A percentile compares a stretch with the other conserved stretches of the same genome.
Conservation (phyloP, 2,113 vertebrate genomes). For the Cottus gobio region DNA sequence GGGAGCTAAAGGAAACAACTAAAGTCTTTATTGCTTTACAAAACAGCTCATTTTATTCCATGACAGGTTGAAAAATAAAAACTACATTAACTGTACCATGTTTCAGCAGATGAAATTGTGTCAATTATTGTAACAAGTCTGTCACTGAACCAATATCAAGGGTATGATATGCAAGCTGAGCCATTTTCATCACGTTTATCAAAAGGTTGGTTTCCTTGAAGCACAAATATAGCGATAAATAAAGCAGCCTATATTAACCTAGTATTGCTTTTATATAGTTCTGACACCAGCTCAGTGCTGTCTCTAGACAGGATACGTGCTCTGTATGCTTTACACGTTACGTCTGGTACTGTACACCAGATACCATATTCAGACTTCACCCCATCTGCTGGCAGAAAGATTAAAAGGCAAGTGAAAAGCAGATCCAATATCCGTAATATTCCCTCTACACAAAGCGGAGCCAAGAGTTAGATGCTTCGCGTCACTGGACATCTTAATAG, state of each 20-base stretch:
- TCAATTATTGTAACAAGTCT: slow-evolving; percentile 8
- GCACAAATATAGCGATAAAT: slow-evolving; percentile 24
- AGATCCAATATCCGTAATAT: not conserved
- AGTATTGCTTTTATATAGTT: slow-evolving; percentile 42
- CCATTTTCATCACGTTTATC: slow-evolving; percentile 21
- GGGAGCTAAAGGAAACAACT: slow-evolving; percentile 18
- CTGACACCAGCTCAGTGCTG: slow-evolving; percentile 28
- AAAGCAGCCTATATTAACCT: slow-evolving; percentile 34
- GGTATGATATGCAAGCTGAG: not conserved
- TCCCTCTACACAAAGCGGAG: not conserved
- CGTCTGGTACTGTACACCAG: slow-evolving; percentile 35
- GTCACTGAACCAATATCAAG: slow-evolving; percentile 19
- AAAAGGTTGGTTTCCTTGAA: not conserved
- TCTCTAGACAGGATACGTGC: slow-evolving; percentile 62
- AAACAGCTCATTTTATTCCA: slow-evolving; percentile 50
- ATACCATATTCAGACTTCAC: slow-evolving; percentile 39
- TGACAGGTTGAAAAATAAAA: slow-evolving; percentile 23
- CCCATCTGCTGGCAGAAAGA: slow-evolving; percentile 66
- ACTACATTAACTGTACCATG: slow-evolving; percentile 32
- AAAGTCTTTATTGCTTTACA: slow-evolving; percentile 37
- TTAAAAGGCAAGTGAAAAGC: slow-evolving; percentile 54
- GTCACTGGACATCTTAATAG: slow-evolving; percentile 12
- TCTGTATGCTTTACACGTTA: slow-evolving; percentile 38
- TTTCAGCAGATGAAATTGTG: slow-evolving; percentile 24
- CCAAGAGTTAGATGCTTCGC: slow-evolving; percentile 22